Evolutionary conservation across 2,797 vertebrate species (phyloP).

Genomic region (Gouania willdenowi): DNA sequence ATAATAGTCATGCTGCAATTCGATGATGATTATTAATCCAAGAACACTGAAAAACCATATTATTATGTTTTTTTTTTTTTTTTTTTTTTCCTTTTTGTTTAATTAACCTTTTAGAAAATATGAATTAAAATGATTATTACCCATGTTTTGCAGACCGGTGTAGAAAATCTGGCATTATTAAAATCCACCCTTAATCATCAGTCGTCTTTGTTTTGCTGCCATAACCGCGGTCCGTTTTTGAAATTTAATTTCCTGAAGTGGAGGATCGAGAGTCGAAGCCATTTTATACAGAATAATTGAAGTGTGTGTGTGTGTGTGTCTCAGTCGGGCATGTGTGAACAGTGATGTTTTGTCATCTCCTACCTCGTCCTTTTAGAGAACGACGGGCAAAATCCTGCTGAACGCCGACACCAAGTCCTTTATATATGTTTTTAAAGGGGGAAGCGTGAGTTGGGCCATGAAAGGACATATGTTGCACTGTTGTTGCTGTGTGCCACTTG

Average conservation of each 20-base stretch:
- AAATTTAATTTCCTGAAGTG: conserved; percentile 68
- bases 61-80: conserved; percentile 9
- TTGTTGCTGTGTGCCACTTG: conserved; percentile 58
- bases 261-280: conserved; percentile 60
- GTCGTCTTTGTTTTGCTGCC: conserved; percentile 53
- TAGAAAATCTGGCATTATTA: conserved; percentile 56
- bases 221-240: conserved; percentile 50
- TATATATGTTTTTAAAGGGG: conserved; percentile 62
- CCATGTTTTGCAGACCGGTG: conserved; percentile 36
- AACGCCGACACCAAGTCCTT: conserved; percentile 56
- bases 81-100: conserved; percentile 21
- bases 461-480: conserved; percentile 63
- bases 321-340: conserved; percentile 11
- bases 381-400: conserved; percentile 40
- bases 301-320: conserved; percentile 32
- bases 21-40: too few relatives aligned
- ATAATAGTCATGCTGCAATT: too few relatives aligned
- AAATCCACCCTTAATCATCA: conserved; percentile 56
- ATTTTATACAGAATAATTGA: conserved; percentile 67
- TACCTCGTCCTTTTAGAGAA: conserved; percentile 52
- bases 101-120: conserved; percentile 31
- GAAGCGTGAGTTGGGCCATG: conserved; percentile 67
- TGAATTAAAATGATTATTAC: conserved; percentile 40
- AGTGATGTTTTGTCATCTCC: conserved; percentile 37
- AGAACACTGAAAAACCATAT: too few relatives aligned